Base-by-base conservation (phyloP, 1,140 invertebrate genomes). In the Euglossa dilemma region DNA sequence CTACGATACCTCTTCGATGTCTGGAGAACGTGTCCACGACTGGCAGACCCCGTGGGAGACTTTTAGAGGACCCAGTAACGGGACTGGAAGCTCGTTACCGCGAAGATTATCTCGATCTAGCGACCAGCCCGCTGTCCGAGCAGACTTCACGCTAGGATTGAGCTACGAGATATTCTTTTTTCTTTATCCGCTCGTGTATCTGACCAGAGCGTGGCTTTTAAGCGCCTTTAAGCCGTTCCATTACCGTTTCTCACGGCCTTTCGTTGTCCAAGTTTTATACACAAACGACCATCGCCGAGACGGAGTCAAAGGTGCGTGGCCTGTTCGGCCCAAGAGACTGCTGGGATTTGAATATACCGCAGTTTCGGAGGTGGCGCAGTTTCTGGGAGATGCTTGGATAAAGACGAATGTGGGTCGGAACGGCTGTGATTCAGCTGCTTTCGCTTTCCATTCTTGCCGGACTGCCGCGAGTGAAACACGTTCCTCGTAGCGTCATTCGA, bases 401-500 rank as follows among this genome's bases (percentile, higher is more conserved):
- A 23, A 50, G 23, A 25, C 25, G 66, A 54, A 61, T 61, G 56
- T 45, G 8, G 47, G 23, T 36, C 23, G 47, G 12, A 16, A 36
- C 9, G n/a, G 14, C 14, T 63, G 25, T 76, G 80, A 81, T 75
- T 75, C 79, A 54, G 59, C 14, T 25, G 61, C 80, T 81, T 81
- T 76, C 80, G 72, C 80, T 81, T 75, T 81, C 45, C 43, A 28
- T 25, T 67, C n/a, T 52, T 23, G 52, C 20, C 36, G 50, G 16
- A 57, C 2, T 57, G 18, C 16, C 23, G 8, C 57, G 8, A n/a
- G 78, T 8, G 70, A 47, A 64, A 63, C 66, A 59, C 52, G 36
- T 47, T 59, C 64, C 6, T 47, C 36, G 18, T 43, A 8, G 64
- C 52, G 18, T 61, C 43, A 79, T 78, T 69, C 76, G 69, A 57